Evolutionary conservation across 2,113 vertebrate genomes (phyloP), one percentile per base, ranked within the genome.

Genomic region (Takifugu flavidus): DNA sequence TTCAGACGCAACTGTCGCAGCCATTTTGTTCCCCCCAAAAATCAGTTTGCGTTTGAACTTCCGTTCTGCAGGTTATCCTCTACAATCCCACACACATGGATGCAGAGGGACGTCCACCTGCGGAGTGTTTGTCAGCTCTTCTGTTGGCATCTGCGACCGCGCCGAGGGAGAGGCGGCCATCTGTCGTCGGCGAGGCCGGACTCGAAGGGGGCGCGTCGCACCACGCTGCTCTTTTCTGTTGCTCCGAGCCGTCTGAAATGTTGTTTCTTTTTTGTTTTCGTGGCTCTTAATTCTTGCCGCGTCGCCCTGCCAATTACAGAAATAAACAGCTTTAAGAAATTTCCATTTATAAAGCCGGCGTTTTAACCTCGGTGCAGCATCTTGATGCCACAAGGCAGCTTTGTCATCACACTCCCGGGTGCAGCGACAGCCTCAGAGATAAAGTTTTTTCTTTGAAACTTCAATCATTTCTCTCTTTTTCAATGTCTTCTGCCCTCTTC

Each of bases 61-160:
- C 82, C 59, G 71, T 87, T 81, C 75, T 80, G 77, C 75, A 67
- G 82, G 67, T 85, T 80, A 74, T 86, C 85, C 82, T 81, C 82
- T 77, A 66, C 87, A 73, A 86, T 87, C 84, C 43, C 27, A 62
- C 11, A 55, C 31, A 58, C 42, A 4, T 1, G 53, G 68, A 75
- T 73, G 56, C 80, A 74, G 66, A 80, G 81, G 85, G 79, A 86
- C 78, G 79, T 86, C 84, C 87, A 88, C 87, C 87, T 88, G 85
- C 84, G 77, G 84, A 83, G 78, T 81, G 83, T 87, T 88, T 88
- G 87, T 87, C 87, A 87, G 85, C 82, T 84, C 79, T 74, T 84
- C 77, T 81, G 77, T 77, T 86, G 82, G 81, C 82, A 86, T 87
- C 82, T 88, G 86, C 57, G 76, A 84, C 76, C 72, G 82, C 74